These are phyloP conservation scores for Phortica okadai DNA, from an alignment of 2,888 invertebrate species.

Conservation along the genomic window DNA sequence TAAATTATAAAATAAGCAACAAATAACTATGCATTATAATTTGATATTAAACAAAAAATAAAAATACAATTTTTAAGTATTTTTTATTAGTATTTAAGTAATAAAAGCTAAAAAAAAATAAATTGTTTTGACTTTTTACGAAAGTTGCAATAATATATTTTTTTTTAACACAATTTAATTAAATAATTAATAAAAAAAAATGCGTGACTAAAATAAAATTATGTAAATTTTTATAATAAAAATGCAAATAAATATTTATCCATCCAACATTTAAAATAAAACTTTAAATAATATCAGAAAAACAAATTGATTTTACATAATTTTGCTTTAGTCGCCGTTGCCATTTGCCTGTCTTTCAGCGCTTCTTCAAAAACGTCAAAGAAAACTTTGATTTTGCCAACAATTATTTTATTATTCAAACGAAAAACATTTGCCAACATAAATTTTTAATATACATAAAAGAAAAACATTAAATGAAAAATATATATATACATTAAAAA, in stretches of 20 bases:
- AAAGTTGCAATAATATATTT: too few relatives aligned
- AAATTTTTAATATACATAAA: too few relatives aligned
- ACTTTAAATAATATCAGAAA: constrained; percentile 22
- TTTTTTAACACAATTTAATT: too few relatives aligned
- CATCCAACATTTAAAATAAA: constrained; percentile 23
- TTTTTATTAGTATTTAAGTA: constrained; percentile 1
- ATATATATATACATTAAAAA: constrained; percentile 52
- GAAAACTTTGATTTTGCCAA: constrained; percentile 45
- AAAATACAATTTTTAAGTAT: neutral
- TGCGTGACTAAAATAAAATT: constrained; percentile 51
- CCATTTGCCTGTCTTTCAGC: neutral
- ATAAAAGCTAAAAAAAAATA: neutral
- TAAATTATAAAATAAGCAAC: constrained; percentile 33
- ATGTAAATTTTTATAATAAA: constrained; percentile 40
- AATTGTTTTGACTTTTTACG: constrained; percentile 39
- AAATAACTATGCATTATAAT: constrained; percentile 41
- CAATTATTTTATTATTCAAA: constrained; percentile 18
- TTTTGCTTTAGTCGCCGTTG: constrained; percentile 31
- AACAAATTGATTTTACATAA: constrained; percentile 15
- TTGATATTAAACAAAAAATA: constrained; percentile 59
- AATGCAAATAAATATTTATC: constrained; percentile 16
- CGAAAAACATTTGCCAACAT: constrained; percentile 57
- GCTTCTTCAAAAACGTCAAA: constrained; percentile 17
- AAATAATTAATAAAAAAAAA: neutral
- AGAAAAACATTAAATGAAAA: constrained; percentile 52